Evolutionary conservation across 2,797 vertebrate species (phyloP).

Genomic region (Ambastaia sidthimunki): DNA sequence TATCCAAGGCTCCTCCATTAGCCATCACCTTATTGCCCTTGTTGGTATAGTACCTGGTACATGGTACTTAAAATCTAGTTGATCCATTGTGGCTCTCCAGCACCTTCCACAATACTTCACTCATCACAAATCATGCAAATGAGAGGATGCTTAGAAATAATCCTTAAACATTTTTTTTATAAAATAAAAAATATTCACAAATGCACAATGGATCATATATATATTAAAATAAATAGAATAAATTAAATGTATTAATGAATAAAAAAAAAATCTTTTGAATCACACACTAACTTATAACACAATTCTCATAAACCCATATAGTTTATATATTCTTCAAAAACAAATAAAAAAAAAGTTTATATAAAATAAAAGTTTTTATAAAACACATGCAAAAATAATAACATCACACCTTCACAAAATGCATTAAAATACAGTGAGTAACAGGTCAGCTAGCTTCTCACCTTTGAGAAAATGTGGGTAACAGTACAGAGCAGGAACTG

Average conservation of each 20-base stretch:
- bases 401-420: neutral
- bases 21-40: neutral
- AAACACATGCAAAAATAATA: neutral
- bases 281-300: neutral
- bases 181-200: neutral
- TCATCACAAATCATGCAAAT: constrained; percentile 3
- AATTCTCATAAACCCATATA: neutral
- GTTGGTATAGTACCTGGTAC: neutral
- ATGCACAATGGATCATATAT: neutral
- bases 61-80: neutral
- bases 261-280: neutral
- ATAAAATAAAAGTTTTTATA: neutral
- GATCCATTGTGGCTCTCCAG: neutral
- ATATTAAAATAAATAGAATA: too few species aligned
- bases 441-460: constrained; percentile 46
- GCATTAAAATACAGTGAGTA: neutral
- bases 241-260: neutral
- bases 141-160: constrained; percentile 4
- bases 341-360: neutral
- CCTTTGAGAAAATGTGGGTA: constrained; percentile 48
- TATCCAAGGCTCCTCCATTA: neutral
- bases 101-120: neutral
- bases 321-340: neutral
- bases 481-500: constrained; percentile 48
- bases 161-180: too few species aligned